Conservation (phyloP, 2,888 invertebrate species). For the Ectobius pallidus region DNA sequence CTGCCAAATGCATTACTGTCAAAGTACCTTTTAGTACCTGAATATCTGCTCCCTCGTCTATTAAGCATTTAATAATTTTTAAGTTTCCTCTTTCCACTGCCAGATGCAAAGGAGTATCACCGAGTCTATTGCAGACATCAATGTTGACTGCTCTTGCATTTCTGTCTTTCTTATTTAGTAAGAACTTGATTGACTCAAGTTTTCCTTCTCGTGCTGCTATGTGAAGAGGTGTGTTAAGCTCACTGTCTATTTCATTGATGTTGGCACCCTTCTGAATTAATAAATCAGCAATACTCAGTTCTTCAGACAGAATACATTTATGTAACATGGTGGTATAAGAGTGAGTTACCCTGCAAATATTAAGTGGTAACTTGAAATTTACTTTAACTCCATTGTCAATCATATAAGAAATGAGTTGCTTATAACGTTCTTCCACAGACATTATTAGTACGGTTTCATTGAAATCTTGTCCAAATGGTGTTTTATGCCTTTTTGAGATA, state of each 20-base stretch:
- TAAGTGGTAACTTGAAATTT: not conserved
- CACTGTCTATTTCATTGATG: not conserved
- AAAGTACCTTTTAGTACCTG: no score
- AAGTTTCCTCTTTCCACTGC: no score
- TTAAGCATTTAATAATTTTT: no score
- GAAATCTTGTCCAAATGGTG: not conserved
- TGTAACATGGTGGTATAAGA: not conserved
- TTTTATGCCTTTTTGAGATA: not conserved
- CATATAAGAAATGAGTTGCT: no score
- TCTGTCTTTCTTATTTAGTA: no score
- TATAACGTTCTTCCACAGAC: not conserved
- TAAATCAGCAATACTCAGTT: not conserved
- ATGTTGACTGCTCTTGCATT: no score
- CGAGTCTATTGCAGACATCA: no score
- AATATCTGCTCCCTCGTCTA: no score
- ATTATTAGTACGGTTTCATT: not conserved
- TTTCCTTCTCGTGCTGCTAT: not conserved
- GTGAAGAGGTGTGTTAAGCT: not conserved
- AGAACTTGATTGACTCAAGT: no score
- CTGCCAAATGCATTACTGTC: no score
- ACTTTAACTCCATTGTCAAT: not conserved
- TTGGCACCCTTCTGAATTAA: not conserved
- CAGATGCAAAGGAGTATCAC: no score
- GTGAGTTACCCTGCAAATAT: no score
- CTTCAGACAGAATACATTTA: not conserved